Percentiles rank a stretch among this genome's conserved stretches.
Conservation (phyloP, 2,113 vertebrate species). For the Nibea coibor region DNA sequence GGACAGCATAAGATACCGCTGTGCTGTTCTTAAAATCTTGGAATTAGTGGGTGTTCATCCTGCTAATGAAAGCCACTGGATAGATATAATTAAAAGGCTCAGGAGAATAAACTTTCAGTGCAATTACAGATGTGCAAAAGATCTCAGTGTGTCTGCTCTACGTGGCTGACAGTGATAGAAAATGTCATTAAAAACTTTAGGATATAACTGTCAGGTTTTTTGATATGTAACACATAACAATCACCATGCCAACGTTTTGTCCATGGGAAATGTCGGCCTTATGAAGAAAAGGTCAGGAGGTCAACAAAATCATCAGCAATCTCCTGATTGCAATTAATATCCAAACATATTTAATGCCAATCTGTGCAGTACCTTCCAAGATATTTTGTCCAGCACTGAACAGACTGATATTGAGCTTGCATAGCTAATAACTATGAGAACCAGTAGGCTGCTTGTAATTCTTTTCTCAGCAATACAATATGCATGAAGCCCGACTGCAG, state of each 20-base stretch:
- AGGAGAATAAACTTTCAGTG: too few relatives aligned
- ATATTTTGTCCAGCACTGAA: neutral
- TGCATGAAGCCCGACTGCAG: conserved; percentile 69
- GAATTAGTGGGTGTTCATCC: neutral
- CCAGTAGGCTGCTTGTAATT: conserved; percentile 56
- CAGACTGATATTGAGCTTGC: conserved; percentile 33
- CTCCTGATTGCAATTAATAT: neutral
- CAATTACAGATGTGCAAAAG: neutral
- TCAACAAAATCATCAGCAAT: neutral
- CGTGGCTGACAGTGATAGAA: too few relatives aligned
- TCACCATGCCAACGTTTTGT: neutral
- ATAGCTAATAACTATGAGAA: conserved; percentile 56
- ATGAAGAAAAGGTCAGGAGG: neutral
- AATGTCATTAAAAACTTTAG: neutral
- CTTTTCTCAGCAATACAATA: conserved; percentile 68
- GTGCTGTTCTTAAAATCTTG: neutral
- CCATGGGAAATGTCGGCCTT: neutral
- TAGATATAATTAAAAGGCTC: neutral
- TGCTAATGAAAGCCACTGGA: neutral
- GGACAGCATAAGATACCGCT: neutral
- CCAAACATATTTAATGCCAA: neutral
- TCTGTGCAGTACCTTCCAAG: neutral
- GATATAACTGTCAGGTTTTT: neutral
- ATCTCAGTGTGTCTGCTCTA: neutral
- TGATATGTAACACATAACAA: neutral